A percentile compares a stretch with the other conserved stretches of the same genome.
phyloP scores from a whole-genome alignment of 2,888 invertebrate genomes.

The Drosophila lacicola region DNA sequence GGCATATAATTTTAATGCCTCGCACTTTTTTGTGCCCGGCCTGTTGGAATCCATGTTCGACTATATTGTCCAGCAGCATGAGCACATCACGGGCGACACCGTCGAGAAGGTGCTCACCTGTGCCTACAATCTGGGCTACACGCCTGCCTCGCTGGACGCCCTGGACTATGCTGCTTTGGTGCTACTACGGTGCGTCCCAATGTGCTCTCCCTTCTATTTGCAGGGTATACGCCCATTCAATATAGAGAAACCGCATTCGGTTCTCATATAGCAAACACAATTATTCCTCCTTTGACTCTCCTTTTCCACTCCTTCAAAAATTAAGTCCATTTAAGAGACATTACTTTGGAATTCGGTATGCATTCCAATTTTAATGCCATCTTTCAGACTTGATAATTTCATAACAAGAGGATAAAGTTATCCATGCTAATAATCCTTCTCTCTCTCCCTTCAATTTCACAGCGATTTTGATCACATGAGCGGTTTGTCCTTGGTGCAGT shows the following conservation, averaged over 20 bases:
- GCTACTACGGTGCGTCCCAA: slow-evolving; percentile 83
- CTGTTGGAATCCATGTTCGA: slow-evolving; percentile 85
- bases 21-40: slow-evolving; percentile 85
- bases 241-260: too few relatives aligned
- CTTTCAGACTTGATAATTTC: too few relatives aligned
- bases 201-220: neutral
- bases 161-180: slow-evolving; percentile 84
- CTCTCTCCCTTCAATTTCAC: slow-evolving; percentile 44
- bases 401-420: too few relatives aligned
- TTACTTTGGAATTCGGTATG: too few relatives aligned
- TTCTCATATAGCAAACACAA: too few relatives aligned
- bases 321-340: too few relatives aligned
- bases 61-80: slow-evolving; percentile 85
- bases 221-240: too few relatives aligned
- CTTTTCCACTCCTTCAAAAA: too few relatives aligned
- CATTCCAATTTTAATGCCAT: too few relatives aligned
- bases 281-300: too few relatives aligned
- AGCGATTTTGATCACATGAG: slow-evolving; percentile 87
- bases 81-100: slow-evolving; percentile 86
- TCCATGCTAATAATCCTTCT: neutral
- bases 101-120: slow-evolving; percentile 86
- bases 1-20: slow-evolving; percentile 83
- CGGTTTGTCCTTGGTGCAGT: slow-evolving; percentile 86
- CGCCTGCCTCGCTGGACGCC: slow-evolving; percentile 84
- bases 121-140: slow-evolving; percentile 86